phyloP scores from a whole-genome alignment of 2,113 vertebrate genomes.

The Columba livia region DNA sequence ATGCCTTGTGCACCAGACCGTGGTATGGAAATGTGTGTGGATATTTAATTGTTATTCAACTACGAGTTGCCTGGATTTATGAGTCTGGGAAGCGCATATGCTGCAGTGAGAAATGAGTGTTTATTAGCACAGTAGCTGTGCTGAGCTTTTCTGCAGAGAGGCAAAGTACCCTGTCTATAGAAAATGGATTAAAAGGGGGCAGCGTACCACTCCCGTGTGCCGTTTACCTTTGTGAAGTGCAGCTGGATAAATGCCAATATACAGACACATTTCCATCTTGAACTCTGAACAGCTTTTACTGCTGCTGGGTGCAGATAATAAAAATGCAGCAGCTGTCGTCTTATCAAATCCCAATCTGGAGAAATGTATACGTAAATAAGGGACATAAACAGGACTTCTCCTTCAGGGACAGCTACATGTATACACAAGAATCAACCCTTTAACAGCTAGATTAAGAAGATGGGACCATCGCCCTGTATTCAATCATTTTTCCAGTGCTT shows the following conservation, averaged over 20 bases:
- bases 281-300: slow-evolving; percentile 21
- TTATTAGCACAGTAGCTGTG: slow-evolving; percentile 27
- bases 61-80: slow-evolving; percentile 47
- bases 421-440: neutral
- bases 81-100: slow-evolving; percentile 11
- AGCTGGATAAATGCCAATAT: slow-evolving; percentile 12
- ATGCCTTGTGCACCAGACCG: neutral
- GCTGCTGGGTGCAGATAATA: neutral
- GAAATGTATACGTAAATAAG: neutral
- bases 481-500: neutral
- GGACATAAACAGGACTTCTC: neutral
- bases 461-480: neutral
- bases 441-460: neutral
- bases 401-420: neutral
- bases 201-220: neutral
- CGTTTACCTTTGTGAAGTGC: slow-evolving; percentile 44
- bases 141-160: neutral
- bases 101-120: slow-evolving; percentile 37
- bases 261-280: neutral
- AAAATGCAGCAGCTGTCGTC: slow-evolving; percentile 15
- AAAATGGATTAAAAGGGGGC: slow-evolving; percentile 24
- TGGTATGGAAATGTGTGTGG: neutral
- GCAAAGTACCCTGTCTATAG: neutral
- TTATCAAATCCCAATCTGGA: neutral
- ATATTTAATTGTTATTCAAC: slow-evolving; percentile 52